Evolutionary conservation across 1,140 invertebrate genomes (phyloP).

Genomic region (Nixonia krombeini): DNA sequence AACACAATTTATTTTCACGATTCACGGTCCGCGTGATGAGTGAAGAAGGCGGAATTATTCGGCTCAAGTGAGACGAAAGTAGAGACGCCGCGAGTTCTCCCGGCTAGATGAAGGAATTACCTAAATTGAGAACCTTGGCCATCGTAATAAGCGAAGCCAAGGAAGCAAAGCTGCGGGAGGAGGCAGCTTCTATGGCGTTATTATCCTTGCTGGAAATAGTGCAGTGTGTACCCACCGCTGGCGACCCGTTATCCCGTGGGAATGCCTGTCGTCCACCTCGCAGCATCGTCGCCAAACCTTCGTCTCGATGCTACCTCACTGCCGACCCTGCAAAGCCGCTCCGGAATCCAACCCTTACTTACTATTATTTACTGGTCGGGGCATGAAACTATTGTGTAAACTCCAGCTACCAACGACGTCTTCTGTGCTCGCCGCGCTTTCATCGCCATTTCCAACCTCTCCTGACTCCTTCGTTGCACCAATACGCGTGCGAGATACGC

Average conservation of each 20-base stretch:
- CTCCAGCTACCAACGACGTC: slow-evolving; percentile 12
- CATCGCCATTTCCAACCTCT: background rate
- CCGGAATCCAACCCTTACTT: slow-evolving; percentile 38
- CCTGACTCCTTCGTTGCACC: background rate
- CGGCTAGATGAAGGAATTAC: too few species aligned
- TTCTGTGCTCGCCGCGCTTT: slow-evolving; percentile 13
- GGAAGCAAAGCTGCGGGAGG: slow-evolving; percentile 26
- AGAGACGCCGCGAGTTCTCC: too few species aligned
- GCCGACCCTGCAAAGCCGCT: slow-evolving; percentile 24
- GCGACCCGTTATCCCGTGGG: slow-evolving; percentile 34
- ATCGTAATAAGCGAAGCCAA: slow-evolving; percentile 42
- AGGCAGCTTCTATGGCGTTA: slow-evolving; percentile 32
- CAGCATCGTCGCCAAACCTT: slow-evolving; percentile 21
- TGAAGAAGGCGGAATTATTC: too few species aligned
- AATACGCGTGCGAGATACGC: background rate
- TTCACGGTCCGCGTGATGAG: too few species aligned
- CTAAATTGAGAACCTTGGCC: slow-evolving; percentile 43
- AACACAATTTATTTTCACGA: too few species aligned
- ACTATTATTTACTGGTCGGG: slow-evolving; percentile 43
- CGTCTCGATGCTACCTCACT: slow-evolving; percentile 25
- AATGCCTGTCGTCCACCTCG: slow-evolving; percentile 36
- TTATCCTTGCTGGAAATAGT: slow-evolving; percentile 41
- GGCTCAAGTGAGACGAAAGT: too few species aligned
- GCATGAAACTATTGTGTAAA: slow-evolving; percentile 40
- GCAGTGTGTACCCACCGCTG: slow-evolving; percentile 28